Evolutionary conservation across 2,888 invertebrate species (phyloP).

Genomic region (Parnassius smintheus): DNA sequence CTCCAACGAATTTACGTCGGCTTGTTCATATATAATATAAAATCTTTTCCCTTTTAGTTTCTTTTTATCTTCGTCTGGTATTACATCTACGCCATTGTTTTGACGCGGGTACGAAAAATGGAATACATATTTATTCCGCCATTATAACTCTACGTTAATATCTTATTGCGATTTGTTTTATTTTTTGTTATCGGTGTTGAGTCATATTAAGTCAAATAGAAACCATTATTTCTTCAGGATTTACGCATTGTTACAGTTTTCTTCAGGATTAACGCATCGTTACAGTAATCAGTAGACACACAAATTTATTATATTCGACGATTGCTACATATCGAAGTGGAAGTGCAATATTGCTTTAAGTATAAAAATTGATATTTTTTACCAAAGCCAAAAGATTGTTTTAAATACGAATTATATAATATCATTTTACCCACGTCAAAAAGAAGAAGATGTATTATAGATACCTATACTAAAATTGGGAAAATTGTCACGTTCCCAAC

Average conservation of each 20-base stretch:
- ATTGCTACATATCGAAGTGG: neutral
- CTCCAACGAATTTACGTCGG: neutral
- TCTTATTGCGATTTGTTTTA: constrained; percentile 14
- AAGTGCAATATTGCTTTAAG: neutral
- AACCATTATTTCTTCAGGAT: constrained; percentile 18
- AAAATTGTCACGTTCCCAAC: too few species aligned
- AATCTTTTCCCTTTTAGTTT: constrained; percentile 11
- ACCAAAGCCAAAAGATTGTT: too few species aligned
- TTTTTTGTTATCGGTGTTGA: constrained; percentile 20
- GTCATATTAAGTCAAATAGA: constrained; percentile 19
- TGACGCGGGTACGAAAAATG: constrained; percentile 17
- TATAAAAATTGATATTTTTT: too few species aligned
- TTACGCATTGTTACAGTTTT: constrained; percentile 21
- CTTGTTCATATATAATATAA: neutral
- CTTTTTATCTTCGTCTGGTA: constrained; percentile 10
- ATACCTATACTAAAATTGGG: too few species aligned
- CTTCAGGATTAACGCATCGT: constrained; percentile 6
- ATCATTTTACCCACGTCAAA: too few species aligned
- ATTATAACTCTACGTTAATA: constrained; percentile 17
- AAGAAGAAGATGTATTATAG: too few species aligned
- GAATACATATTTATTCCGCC: constrained; percentile 19
- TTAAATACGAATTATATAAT: too few species aligned
- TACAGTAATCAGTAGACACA: too few species aligned
- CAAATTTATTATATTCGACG: too few species aligned
- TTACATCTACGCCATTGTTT: constrained; percentile 11